Evolutionary conservation across 2,888 invertebrate genomes (phyloP).

Genomic region (Cosmorhoe ocellata): DNA sequence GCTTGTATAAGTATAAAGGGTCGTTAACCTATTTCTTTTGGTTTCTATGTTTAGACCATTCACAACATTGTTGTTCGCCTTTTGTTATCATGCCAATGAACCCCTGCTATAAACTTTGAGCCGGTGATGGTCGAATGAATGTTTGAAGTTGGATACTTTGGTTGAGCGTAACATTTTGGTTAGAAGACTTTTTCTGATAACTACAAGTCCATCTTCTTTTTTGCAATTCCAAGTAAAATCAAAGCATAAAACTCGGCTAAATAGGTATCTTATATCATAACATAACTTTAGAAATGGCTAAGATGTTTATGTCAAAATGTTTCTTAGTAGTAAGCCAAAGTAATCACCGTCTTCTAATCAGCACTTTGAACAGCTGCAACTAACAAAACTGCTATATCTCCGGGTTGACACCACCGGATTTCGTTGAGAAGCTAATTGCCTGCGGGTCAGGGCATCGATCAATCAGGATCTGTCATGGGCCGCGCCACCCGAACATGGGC

Average conservation of each 20-base stretch:
- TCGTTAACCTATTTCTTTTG: slow-evolving; percentile 69
- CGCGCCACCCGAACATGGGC: slow-evolving; percentile 50
- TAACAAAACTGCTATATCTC: slow-evolving; percentile 25
- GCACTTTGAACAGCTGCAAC: neutral
- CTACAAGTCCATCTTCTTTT: no score
- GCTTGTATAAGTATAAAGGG: slow-evolving; percentile 56
- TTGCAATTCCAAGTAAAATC: no score
- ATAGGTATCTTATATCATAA: no score
- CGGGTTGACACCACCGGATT: slow-evolving; percentile 52
- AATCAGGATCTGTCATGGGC: slow-evolving; percentile 73
- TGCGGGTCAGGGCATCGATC: slow-evolving; percentile 68
- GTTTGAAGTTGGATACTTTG: neutral
- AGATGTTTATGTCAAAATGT: no score
- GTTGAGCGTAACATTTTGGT: no score
- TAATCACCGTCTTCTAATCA: no score
- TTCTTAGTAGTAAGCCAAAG: no score
- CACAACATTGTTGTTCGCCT: slow-evolving; percentile 50
- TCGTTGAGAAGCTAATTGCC: slow-evolving; percentile 68
- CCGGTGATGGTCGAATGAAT: slow-evolving; percentile 5
- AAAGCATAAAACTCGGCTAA: no score
- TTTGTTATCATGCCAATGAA: slow-evolving; percentile 41
- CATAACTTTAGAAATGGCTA: no score
- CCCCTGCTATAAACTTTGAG: slow-evolving; percentile 20
- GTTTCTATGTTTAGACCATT: slow-evolving; percentile 62
- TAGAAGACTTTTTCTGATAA: no score